phyloP scores from a whole-genome alignment of 1,140 invertebrate genomes.

The Tenebrio molitor region DNA sequence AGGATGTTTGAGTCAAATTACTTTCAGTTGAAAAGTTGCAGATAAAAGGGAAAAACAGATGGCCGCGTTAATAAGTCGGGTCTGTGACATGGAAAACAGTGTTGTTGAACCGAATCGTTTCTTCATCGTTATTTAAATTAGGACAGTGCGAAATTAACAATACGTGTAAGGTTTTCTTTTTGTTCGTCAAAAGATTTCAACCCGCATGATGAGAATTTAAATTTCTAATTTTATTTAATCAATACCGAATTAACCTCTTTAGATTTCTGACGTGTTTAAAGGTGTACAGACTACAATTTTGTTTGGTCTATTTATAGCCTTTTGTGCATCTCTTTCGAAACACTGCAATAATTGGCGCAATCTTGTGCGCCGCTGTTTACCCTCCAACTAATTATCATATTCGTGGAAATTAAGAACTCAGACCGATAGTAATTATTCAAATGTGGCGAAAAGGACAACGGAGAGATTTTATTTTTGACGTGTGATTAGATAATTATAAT shows the following conservation, averaged over 20 bases:
- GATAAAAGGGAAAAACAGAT: conserved; percentile 27
- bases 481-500: too few species aligned
- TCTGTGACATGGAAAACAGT: conserved; percentile 9
- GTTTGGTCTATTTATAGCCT: conserved; percentile 29
- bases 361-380: neutral
- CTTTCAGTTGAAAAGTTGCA: conserved; percentile 18
- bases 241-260: conserved; percentile 60
- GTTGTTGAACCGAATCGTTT: conserved; percentile 33
- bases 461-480: too few species aligned
- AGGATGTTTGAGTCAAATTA: conserved; percentile 44
- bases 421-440: too few species aligned
- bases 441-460: too few species aligned
- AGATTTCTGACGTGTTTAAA: conserved; percentile 52
- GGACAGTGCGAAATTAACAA: conserved; percentile 39
- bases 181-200: conserved; percentile 45
- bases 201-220: conserved; percentile 55
- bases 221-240: conserved; percentile 59
- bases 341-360: conserved; percentile 27
- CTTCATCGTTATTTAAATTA: conserved; percentile 34
- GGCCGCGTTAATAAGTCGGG: conserved; percentile 9
- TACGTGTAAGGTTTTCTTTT: conserved; percentile 42
- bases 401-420: neutral
- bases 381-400: neutral
- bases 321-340: conserved; percentile 39
- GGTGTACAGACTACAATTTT: conserved; percentile 38